Evolutionary conservation across 2,888 invertebrate genomes (phyloP).

Genomic region (Drosophila mettleri): DNA sequence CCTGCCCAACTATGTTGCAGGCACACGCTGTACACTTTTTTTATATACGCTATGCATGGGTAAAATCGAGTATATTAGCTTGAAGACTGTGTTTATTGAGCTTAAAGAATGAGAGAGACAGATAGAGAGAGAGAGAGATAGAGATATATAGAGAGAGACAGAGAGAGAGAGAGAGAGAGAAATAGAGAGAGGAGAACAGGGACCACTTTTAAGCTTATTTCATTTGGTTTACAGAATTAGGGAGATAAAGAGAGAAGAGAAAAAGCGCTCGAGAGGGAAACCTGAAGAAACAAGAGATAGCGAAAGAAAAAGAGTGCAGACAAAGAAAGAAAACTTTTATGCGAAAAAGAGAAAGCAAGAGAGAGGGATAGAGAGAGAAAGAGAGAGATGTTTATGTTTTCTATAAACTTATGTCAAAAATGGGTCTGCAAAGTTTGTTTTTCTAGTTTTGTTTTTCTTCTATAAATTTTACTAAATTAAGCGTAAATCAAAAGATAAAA

Average conservation of each 20-base stretch:
- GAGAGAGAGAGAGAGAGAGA: background rate
- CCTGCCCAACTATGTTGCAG: conserved; percentile 47
- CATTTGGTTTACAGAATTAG: too few species aligned
- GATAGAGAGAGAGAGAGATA: background rate
- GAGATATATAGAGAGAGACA: background rate
- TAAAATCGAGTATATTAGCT: background rate
- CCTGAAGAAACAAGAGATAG: background rate
- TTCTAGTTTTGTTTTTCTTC: too few species aligned
- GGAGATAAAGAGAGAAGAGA: background rate
- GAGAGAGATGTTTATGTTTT: too few species aligned
- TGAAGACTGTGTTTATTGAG: background rate
- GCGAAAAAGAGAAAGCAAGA: background rate
- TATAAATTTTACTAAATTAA: too few species aligned
- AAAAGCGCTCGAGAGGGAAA: background rate
- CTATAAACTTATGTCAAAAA: too few species aligned
- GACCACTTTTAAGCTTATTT: too few species aligned
- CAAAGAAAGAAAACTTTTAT: background rate
- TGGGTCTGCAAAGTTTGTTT: too few species aligned
- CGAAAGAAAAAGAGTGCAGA: background rate
- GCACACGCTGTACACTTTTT: background rate
- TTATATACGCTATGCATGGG: background rate
- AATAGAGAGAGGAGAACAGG: background rate
- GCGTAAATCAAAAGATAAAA: too few species aligned
- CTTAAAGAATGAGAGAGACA: background rate
- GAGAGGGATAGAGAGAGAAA: background rate